These are phyloP conservation scores for Andrena flavipes DNA, from an alignment of 2,888 invertebrate species.

Conservation along the genomic window DNA sequence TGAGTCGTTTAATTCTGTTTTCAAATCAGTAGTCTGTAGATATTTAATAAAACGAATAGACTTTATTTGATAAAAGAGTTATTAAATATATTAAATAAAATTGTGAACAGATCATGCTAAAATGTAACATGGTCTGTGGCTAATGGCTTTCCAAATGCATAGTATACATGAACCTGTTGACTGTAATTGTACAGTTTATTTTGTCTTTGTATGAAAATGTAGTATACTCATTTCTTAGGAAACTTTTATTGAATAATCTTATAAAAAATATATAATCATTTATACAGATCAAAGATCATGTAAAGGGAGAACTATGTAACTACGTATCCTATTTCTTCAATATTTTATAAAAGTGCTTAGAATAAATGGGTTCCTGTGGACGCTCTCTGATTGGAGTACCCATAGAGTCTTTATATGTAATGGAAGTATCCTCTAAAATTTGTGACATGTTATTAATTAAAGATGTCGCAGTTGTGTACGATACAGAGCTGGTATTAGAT, in stretches of 20 bases:
- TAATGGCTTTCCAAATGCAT: too few relatives aligned
- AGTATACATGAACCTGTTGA: too few relatives aligned
- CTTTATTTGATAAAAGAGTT: too few relatives aligned
- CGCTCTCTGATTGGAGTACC: slow-evolving; percentile 1
- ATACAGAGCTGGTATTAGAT: not conserved
- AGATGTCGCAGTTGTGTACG: slow-evolving; percentile 14
- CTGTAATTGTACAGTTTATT: too few relatives aligned
- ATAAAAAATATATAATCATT: slow-evolving; percentile 3
- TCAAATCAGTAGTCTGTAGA: too few relatives aligned
- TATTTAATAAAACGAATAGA: too few relatives aligned
- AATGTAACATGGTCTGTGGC: too few relatives aligned
- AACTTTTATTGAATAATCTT: not conserved
- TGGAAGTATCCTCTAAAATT: not conserved
- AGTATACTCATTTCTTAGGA: too few relatives aligned
- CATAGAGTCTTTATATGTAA: not conserved
- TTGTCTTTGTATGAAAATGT: too few relatives aligned
- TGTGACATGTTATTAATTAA: slow-evolving; percentile 16
- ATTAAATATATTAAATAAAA: too few relatives aligned
- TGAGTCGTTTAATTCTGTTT: too few relatives aligned
- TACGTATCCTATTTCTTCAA: slow-evolving; percentile 12
- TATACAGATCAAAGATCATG: not conserved
- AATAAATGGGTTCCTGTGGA: slow-evolving; percentile 19
- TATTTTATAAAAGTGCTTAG: slow-evolving; percentile 26
- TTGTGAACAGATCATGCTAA: too few relatives aligned
- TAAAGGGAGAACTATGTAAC: not conserved